phyloP scores from a whole-genome alignment of 1,140 invertebrate species.

The Caenorhabditis latens region DNA sequence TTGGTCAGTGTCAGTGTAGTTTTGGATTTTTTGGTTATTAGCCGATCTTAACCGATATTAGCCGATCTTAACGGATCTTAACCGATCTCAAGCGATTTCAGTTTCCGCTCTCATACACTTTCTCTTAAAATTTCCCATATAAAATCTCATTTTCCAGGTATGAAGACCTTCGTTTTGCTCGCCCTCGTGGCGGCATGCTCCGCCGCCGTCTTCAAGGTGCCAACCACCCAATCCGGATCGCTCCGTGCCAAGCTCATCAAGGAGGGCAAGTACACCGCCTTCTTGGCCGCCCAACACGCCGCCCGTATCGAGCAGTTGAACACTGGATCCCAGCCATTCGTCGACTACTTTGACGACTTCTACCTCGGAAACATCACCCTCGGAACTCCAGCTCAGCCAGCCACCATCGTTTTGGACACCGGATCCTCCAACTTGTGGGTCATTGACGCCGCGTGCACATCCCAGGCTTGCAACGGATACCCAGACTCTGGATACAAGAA shows the following conservation, averaged over 20 bases:
- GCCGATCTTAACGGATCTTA: too few species aligned
- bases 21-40: too few species aligned
- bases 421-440: constrained; percentile 72
- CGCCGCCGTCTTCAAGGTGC: constrained; percentile 47
- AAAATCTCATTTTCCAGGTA: constrained; percentile 23
- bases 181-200: constrained; percentile 58
- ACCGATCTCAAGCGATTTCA: too few species aligned
- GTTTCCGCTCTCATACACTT: too few species aligned
- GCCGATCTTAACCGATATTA: too few species aligned
- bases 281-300: constrained; percentile 44
- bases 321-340: constrained; percentile 63
- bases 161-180: constrained; percentile 61
- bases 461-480: constrained; percentile 67
- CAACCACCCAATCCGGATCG: constrained; percentile 16
- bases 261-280: constrained; percentile 33
- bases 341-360: constrained; percentile 70
- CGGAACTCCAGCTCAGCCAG: constrained; percentile 69
- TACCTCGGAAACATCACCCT: constrained; percentile 70
- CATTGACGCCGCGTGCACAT: constrained; percentile 67
- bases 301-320: constrained; percentile 51
- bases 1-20: too few species aligned
- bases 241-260: constrained; percentile 57
- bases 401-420: constrained; percentile 71
- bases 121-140: neutral
- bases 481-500: constrained; percentile 65